Conservation (phyloP, 1,140 invertebrate genomes). For the Cryptotermes secundus region DNA sequence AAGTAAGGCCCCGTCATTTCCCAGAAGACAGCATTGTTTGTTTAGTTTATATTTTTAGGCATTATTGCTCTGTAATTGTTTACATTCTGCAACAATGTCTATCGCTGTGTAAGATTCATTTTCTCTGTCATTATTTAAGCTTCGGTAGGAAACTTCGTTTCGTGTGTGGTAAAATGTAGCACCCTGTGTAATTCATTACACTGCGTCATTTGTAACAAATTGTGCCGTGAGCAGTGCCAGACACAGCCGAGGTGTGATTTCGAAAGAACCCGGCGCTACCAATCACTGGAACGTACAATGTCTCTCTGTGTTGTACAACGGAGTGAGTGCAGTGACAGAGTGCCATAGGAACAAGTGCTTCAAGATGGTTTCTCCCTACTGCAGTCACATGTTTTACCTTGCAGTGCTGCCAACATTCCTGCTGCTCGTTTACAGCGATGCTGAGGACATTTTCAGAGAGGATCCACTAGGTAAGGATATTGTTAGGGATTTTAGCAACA, state of each 20-base stretch:
- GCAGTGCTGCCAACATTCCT: not conserved
- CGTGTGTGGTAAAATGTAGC: too few species aligned
- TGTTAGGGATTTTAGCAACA: too few species aligned
- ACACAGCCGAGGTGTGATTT: not conserved
- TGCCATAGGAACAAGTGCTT: not conserved
- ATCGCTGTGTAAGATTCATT: too few species aligned
- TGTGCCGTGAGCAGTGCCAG: not conserved
- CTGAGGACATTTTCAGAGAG: not conserved
- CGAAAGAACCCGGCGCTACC: not conserved
- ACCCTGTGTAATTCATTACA: too few species aligned
- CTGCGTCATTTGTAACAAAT: not conserved
- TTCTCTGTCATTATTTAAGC: too few species aligned
- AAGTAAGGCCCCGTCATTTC: too few species aligned
- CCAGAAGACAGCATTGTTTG: too few species aligned
- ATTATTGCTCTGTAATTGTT: too few species aligned
- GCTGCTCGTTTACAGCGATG: not conserved
- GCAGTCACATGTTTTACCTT: constrained; percentile 1
- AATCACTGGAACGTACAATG: not conserved
- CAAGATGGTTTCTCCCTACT: not conserved
- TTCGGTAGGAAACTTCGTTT: too few species aligned
- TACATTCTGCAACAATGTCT: too few species aligned
- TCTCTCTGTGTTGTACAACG: not conserved
- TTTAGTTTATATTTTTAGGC: too few species aligned
- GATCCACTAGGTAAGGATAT: not conserved
- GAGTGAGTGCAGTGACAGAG: not conserved